Evolutionary conservation across 2,113 vertebrate genomes (phyloP).

Genomic region (Neogobius melanostomus): DNA sequence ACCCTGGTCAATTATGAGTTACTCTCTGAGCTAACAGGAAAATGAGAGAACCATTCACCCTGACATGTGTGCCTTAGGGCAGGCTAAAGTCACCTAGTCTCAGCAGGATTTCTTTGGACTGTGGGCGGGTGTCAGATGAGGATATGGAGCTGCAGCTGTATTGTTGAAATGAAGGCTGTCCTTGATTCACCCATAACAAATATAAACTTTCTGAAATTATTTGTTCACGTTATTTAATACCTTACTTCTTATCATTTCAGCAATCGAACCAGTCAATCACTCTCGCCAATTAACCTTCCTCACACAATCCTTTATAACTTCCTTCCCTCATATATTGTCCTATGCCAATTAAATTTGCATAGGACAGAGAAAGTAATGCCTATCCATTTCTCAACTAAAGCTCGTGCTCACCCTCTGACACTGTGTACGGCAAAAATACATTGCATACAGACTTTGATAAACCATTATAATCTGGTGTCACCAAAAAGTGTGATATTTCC

Average conservation of each 20-base stretch:
- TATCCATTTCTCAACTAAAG: too few relatives aligned
- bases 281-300: not conserved
- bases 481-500: too few relatives aligned
- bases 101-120: not conserved
- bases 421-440: too few relatives aligned
- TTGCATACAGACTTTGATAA: too few relatives aligned
- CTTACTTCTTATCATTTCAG: not conserved
- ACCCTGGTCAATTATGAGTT: slow-evolving; percentile 8
- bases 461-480: too few relatives aligned
- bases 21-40: slow-evolving; percentile 7
- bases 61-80: slow-evolving; percentile 9
- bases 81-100: slow-evolving; percentile 1
- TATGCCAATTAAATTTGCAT: too few relatives aligned
- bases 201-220: not conserved
- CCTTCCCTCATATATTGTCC: too few relatives aligned
- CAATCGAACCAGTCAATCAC: not conserved
- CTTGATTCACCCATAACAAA: not conserved
- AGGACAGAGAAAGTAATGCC: too few relatives aligned
- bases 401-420: too few relatives aligned
- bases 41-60: slow-evolving; percentile 2
- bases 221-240: not conserved
- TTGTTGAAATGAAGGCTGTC: not conserved
- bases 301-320: not conserved
- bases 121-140: not conserved
- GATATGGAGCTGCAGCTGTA: not conserved